phyloP scores from a whole-genome alignment of 2,888 invertebrate species.

The Acanthosepion esculentum region DNA sequence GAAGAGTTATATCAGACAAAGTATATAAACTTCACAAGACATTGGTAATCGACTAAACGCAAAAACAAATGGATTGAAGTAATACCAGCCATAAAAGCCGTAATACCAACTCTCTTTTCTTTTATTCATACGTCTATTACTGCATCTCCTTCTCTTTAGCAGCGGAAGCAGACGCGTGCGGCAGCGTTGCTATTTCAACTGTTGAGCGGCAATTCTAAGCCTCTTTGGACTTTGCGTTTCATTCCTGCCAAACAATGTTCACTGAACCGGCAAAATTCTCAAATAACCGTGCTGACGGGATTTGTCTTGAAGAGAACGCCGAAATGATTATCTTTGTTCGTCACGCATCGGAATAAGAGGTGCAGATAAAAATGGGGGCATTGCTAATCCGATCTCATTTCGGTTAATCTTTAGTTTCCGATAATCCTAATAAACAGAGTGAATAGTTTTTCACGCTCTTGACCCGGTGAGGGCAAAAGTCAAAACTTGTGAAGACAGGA shows the following conservation, averaged over 20 bases:
- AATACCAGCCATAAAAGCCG: too few relatives aligned
- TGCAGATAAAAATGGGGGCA: neutral
- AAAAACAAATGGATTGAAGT: too few relatives aligned
- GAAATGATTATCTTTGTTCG: neutral
- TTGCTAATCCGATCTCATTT: neutral
- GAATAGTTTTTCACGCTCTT: neutral
- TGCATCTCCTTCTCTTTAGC: neutral
- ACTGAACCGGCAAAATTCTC: conserved; percentile 3
- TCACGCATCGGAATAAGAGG: neutral
- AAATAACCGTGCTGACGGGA: conserved; percentile 20
- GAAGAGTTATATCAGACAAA: too few relatives aligned
- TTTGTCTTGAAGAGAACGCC: conserved; percentile 8
- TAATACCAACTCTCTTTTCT: neutral
- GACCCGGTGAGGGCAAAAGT: conserved; percentile 2
- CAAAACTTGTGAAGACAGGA: neutral
- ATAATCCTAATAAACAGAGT: neutral
- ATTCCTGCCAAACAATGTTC: neutral
- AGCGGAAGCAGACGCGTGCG: neutral
- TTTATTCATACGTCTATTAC: neutral
- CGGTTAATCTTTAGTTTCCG: neutral
- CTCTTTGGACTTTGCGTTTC: neutral
- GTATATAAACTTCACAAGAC: too few relatives aligned
- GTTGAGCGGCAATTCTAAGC: neutral
- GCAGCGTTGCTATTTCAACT: neutral
- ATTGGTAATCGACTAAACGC: too few relatives aligned